Conservation (phyloP, 2,113 vertebrate species). For the Empidonax traillii region DNA sequence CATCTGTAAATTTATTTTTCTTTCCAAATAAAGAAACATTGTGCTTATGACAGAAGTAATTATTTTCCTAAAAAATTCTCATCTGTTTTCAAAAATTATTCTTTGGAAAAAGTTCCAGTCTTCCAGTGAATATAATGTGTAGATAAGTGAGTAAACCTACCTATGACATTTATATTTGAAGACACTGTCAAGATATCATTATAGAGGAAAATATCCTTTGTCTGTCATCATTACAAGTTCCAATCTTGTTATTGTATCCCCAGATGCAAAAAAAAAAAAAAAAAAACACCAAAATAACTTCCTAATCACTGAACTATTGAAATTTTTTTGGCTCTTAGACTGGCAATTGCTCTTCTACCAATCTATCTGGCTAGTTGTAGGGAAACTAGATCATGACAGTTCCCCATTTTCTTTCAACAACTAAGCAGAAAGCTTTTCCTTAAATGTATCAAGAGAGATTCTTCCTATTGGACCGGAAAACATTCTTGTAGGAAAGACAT, state of each 20-base stretch:
- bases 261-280: not conserved
- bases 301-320: not conserved
- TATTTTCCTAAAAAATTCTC: fast-evolving
- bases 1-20: not conserved
- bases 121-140: not conserved
- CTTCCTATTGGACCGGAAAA: not conserved
- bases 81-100: not conserved
- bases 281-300: not conserved
- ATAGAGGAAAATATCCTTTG: not conserved
- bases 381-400: not conserved
- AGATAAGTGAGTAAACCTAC: not conserved
- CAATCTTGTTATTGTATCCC: not conserved
- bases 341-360: not conserved
- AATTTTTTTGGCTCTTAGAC: not conserved
- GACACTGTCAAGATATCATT: not conserved
- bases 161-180: not conserved
- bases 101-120: not conserved
- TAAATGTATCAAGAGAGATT: not conserved
- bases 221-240: not conserved
- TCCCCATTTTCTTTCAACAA: not conserved
- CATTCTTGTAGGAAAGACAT: not conserved
- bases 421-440: not conserved
- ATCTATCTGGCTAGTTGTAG: not conserved
- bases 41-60: not conserved
- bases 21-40: not conserved